A percentile compares a stretch with the other conserved stretches of the same genome.
phyloP scores from a whole-genome alignment of 2,113 vertebrate genomes.

The Elaphurus davidianus region DNA sequence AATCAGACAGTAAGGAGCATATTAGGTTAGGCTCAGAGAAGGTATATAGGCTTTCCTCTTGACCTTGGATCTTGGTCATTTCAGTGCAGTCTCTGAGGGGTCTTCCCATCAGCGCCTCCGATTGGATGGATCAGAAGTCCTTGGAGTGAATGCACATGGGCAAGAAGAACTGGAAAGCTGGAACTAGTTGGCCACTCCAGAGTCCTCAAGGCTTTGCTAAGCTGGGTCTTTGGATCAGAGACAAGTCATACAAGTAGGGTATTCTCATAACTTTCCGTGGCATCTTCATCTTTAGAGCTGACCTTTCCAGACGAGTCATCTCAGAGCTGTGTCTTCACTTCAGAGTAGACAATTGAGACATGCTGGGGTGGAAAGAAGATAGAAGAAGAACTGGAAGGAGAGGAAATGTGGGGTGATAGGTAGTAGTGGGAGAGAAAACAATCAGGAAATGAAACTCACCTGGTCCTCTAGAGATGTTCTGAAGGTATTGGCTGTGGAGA shows the following conservation, averaged over 20 bases:
- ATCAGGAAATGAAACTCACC: background rate
- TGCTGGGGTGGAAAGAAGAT: background rate
- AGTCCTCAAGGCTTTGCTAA: background rate
- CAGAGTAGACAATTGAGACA: background rate
- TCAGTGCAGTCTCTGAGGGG: background rate
- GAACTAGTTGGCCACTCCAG: background rate
- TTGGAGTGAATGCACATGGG: background rate
- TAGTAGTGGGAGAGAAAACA: background rate
- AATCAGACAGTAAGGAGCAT: background rate
- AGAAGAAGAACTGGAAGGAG: background rate
- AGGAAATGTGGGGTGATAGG: background rate
- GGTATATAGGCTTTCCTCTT: background rate
- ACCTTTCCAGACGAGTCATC: background rate
- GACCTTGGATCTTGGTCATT: background rate
- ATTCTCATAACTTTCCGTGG: background rate
- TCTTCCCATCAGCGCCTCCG: background rate
- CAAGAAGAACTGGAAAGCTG: background rate
- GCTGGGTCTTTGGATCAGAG: background rate
- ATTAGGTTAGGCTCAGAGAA: background rate
- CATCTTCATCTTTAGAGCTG: background rate
- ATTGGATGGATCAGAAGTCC: background rate
- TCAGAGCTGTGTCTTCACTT: background rate
- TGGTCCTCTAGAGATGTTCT: background rate
- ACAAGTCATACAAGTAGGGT: background rate
- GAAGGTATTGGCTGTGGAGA: background rate